Evolutionary conservation across 1,140 invertebrate species (phyloP), one percentile per base, ranked within the genome.

Genomic region (Vollenhovia emeryi): DNA sequence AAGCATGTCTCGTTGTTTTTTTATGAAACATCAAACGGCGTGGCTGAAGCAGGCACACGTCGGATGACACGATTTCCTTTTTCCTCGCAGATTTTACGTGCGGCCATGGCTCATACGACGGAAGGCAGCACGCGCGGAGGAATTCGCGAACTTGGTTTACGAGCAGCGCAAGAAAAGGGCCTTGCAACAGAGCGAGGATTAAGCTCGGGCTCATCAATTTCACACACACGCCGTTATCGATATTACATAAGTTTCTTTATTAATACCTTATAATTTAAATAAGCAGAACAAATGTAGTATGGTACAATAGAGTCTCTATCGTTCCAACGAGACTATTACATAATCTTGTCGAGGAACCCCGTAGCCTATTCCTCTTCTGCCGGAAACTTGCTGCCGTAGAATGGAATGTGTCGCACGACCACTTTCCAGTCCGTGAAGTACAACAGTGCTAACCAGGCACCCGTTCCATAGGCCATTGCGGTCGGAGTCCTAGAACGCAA

Each of bases 371-470:
- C 94, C 9, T 95, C 92, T 86, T 95, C 94, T 11, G 95, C 92
- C n/a, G n/a, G n/a, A 92, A 97, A 98, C 94, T 98, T 98, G 74
- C 96, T 95, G 87, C 95, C 95, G 92, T 98, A 98, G 92, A 96
- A 97, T 27, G 97, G 97, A 59, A 98, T 93, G 91, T 97, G 96
- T 89, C 96, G 95, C 52, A 96, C 94, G 82, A 98, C 93, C 15
- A 96, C 89, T 94, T 96, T 97, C 97, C 97, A 98, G 89, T 98
- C 97, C 0, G 97, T 98, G 68, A 97, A 95, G 92, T 97, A 98
- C 11, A 97, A 92, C 4, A 97, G 48, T 0, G 92, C 94, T 13
- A 96, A 84, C 74, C 95, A 95, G 59, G 95, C 96, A 6, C 95
- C 93, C 52, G 95, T 95, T 76, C 97, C 97, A 92, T 96, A 98